Conservation (phyloP, 2,797 vertebrate species). For the Pseudomugil gertrudae region DNA sequence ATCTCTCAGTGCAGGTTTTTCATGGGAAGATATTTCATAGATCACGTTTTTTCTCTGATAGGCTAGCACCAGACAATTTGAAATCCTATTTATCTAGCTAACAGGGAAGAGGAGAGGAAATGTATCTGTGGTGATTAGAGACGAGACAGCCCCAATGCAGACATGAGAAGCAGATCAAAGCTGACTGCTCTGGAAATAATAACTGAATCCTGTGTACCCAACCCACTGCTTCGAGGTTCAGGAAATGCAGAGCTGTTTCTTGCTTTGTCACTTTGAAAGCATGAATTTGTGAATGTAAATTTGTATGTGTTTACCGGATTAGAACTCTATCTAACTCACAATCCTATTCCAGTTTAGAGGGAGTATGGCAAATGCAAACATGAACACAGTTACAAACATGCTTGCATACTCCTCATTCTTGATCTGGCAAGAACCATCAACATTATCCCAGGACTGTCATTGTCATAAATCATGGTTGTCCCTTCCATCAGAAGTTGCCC, state of each 20-base stretch:
- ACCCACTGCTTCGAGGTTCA: conserved; percentile 53
- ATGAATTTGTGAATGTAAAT: conserved; percentile 12
- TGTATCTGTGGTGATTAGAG: conserved; percentile 72
- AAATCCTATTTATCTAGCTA: conserved; percentile 77
- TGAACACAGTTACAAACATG: conserved; percentile 54
- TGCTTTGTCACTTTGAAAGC: conserved; percentile 29
- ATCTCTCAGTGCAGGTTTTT: conserved; percentile 71
- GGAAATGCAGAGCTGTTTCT: conserved; percentile 45
- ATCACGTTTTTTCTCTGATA: conserved; percentile 71
- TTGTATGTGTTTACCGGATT: conserved; percentile 44
- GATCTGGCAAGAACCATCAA: conserved; percentile 62
- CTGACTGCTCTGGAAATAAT: conserved; percentile 70
- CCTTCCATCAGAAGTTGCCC: conserved; percentile 67
- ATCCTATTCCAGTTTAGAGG: conserved; percentile 56
- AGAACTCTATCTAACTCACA: conserved; percentile 47
- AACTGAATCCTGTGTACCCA: conserved; percentile 64
- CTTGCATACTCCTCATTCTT: conserved; percentile 49
- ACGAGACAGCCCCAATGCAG: conserved; percentile 67
- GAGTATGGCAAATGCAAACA: conserved; percentile 58
- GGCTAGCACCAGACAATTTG: conserved; percentile 70
- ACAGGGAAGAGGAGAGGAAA: conserved; percentile 67
- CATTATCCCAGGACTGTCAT: conserved; percentile 62
- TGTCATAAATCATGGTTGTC: conserved; percentile 77
- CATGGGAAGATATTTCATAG: conserved; percentile 72
- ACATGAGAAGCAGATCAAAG: conserved; percentile 74